Conservation (phyloP, 2,888 invertebrate genomes). For the Pristionchus arcanus region DNA sequence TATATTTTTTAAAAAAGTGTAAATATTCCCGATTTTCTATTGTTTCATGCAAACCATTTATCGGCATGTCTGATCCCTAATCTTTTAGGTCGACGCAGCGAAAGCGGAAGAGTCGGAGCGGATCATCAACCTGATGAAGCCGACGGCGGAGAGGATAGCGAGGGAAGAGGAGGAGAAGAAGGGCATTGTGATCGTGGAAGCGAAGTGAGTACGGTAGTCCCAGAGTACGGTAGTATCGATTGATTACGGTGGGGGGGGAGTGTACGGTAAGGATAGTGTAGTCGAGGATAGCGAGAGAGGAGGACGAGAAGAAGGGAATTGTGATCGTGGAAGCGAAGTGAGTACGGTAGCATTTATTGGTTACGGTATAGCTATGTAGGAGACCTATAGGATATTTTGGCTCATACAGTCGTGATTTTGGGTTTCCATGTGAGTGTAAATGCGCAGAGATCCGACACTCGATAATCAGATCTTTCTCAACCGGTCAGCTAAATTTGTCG, state of each 20-base stretch:
- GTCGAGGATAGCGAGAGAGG: no score
- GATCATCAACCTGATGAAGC: slow-evolving; percentile 88
- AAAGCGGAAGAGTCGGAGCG: slow-evolving; percentile 73
- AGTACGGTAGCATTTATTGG: no score
- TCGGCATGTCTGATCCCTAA: no score
- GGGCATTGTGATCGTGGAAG: slow-evolving; percentile 91
- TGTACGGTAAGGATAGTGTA: no score
- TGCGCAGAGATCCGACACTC: neutral
- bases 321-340: no score
- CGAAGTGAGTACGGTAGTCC: slow-evolving; percentile 82
- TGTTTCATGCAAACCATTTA: no score
- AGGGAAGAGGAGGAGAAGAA: slow-evolving; percentile 89
- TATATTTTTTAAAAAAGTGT: no score
- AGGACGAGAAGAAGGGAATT: no score
- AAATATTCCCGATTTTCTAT: no score
- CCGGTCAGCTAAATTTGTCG: neutral
- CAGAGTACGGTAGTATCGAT: no score
- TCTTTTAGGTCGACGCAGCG: slow-evolving; percentile 71
- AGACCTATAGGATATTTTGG: neutral
- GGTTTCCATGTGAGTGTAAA: neutral
- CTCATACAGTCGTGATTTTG: neutral
- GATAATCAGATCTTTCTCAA: no score
- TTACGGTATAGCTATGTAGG: no score
- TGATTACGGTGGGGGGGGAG: slow-evolving; percentile 2
- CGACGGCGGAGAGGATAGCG: slow-evolving; percentile 89